Conservation (phyloP, 2,113 vertebrate genomes). For the Shinisaurus crocodilurus region DNA sequence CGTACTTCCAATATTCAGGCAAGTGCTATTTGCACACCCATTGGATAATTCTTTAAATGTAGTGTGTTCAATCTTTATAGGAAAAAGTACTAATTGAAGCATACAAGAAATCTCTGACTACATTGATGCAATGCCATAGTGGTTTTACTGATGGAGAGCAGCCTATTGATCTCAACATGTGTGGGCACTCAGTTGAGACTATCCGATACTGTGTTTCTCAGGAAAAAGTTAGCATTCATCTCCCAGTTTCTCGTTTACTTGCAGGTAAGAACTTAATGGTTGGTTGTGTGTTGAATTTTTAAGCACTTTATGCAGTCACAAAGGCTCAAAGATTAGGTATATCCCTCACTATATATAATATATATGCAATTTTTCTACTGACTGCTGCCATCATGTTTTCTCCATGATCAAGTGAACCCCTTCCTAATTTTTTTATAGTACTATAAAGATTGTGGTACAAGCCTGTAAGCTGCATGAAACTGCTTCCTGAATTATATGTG, state of each 20-base stretch:
- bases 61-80: conserved; percentile 70
- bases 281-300: neutral
- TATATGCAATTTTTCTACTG: neutral
- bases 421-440: neutral
- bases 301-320: neutral
- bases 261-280: conserved; percentile 83
- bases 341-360: neutral
- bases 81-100: conserved; percentile 94
- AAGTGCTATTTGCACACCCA: neutral
- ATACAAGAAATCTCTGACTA: conserved; percentile 91
- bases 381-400: neutral
- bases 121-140: conserved; percentile 89
- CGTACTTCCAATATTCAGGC: neutral
- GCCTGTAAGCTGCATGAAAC: neutral
- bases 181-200: conserved; percentile 93
- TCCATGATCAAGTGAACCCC: neutral
- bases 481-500: neutral
- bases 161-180: conserved; percentile 91
- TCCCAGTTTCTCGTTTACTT: conserved; percentile 94
- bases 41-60: neutral
- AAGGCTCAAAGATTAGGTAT: neutral
- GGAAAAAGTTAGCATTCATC: conserved; percentile 97
- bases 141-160: conserved; percentile 93
- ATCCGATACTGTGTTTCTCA: conserved; percentile 97
- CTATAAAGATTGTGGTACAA: neutral